Base-by-base conservation (phyloP, 2,888 invertebrate species). In the Carterocephalus palaemon region DNA sequence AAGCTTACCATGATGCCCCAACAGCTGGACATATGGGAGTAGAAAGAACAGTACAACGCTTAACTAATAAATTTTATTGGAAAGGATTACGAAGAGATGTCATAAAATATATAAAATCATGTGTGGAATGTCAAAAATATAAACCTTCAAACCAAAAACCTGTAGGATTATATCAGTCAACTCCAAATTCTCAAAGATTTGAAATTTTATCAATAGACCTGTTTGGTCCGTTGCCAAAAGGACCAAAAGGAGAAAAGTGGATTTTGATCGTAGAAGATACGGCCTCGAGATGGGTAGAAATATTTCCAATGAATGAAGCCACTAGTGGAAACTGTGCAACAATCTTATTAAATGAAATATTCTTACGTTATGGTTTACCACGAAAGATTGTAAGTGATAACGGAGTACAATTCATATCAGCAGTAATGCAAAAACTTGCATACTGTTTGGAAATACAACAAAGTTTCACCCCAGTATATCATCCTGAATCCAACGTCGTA, bases 351-450 rank as follows among this genome's bases (percentile, higher is more conserved):
- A 47, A 68, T 16, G 68, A 73, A 43, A 46, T 70, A 0, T 60
- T 75, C n/a, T 23, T 73, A 2, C 47, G 70, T 8, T 72, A 60
- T 47, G 71, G 70, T 0, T 12, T 60, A 2, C 66, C 64, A 0
- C 23, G 72, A 0, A 37, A 65, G 7, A n/a, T 75, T 0, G 54
- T 67, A 3, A 62, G 59, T 7, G 70, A 75, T 24, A 75, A 75
- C 8, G 73, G 72, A 0, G 40, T 56, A 0, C 71, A 72, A 26
- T 70, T 73, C 40, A 53, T 72, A 0, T 59, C 60, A 2, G 56
- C 50, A 0, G 49, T 70, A 0, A 69, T 73, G 65, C 73, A 72
- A 33, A 51, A 70, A 31, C 31, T 65, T 0, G 26, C 26, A 0
- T 56, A 41, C 5, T 52, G 45, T 1, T 24, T 64, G 0, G 53